Percentiles rank a stretch among this genome's conserved stretches.
These are phyloP conservation scores for Myxocyprinus asiaticus DNA, from an alignment of 2,113 vertebrate genomes.

Conservation along the genomic window DNA sequence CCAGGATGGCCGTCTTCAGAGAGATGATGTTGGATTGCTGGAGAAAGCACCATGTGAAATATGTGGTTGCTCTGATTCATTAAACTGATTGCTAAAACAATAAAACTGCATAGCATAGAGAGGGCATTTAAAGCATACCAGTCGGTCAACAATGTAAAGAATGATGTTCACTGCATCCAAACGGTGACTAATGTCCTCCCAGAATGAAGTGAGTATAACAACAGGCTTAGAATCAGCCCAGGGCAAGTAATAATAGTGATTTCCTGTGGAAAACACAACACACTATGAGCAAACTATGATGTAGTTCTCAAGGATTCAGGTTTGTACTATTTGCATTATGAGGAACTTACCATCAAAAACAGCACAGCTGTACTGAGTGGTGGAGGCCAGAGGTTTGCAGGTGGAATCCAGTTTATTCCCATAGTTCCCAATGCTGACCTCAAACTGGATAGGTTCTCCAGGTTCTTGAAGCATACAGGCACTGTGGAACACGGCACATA, in stretches of 20 bases:
- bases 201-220: conserved; percentile 90
- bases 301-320: neutral
- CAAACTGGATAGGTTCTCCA: conserved; percentile 95
- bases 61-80: conserved; percentile 44
- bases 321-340: neutral
- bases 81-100: too few species aligned
- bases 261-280: conserved; percentile 74
- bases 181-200: conserved; percentile 97
- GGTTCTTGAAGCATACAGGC: conserved; percentile 93
- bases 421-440: conserved; percentile 98
- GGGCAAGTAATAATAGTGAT: conserved; percentile 94
- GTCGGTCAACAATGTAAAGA: conserved; percentile 76
- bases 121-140: conserved; percentile 77
- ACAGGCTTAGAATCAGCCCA: conserved; percentile 93
- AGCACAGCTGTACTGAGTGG: conserved; percentile 91
- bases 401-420: conserved; percentile 96
- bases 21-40: conserved; percentile 85
- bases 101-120: neutral
- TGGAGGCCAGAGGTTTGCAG: conserved; percentile 94
- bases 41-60: conserved; percentile 53
- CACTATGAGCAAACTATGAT: neutral
- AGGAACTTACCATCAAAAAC: conserved; percentile 89
- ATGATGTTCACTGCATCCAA: conserved; percentile 88
- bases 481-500: conserved; percentile 92
- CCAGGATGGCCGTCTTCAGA: conserved; percentile 84